These are phyloP conservation scores for Hirundo rustica DNA, from an alignment of 2,797 vertebrate genomes.

Conservation along the genomic window DNA sequence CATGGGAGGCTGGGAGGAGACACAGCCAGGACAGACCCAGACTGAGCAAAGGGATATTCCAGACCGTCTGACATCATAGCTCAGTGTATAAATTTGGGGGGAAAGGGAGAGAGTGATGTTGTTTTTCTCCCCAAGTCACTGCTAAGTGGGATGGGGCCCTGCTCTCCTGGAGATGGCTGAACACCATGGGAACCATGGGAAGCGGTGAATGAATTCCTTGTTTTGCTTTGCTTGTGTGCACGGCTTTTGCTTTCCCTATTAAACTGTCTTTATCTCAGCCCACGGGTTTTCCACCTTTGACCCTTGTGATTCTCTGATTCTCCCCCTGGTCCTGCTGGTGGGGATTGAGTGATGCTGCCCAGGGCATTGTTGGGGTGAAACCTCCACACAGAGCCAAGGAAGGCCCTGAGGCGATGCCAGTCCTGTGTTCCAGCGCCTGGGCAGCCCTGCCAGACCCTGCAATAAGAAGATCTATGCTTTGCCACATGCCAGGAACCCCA, in stretches of 20 bases:
- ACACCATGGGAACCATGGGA: background rate
- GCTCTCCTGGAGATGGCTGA: background rate
- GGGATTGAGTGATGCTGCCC: background rate
- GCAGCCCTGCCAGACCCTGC: background rate
- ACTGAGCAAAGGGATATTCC: background rate
- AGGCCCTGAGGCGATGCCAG: background rate
- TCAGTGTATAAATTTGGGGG: background rate
- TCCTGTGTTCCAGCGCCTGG: background rate
- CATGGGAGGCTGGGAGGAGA: background rate
- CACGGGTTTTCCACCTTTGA: background rate
- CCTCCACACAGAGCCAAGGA: background rate
- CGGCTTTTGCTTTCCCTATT: background rate
- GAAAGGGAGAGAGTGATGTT: too few relatives aligned
- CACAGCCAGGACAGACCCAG: background rate
- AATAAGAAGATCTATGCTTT: background rate
- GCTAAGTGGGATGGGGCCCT: background rate
- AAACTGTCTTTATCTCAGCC: background rate
- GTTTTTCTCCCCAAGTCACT: background rate
- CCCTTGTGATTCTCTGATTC: background rate
- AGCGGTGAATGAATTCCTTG: background rate
- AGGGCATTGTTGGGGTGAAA: background rate
- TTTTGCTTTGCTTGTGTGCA: background rate
- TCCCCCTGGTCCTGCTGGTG: background rate
- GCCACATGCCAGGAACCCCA: background rate
- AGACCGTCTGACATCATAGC: fast-evolving